Conservation (phyloP, 2,113 vertebrate genomes). For the Zosterops lateralis region DNA sequence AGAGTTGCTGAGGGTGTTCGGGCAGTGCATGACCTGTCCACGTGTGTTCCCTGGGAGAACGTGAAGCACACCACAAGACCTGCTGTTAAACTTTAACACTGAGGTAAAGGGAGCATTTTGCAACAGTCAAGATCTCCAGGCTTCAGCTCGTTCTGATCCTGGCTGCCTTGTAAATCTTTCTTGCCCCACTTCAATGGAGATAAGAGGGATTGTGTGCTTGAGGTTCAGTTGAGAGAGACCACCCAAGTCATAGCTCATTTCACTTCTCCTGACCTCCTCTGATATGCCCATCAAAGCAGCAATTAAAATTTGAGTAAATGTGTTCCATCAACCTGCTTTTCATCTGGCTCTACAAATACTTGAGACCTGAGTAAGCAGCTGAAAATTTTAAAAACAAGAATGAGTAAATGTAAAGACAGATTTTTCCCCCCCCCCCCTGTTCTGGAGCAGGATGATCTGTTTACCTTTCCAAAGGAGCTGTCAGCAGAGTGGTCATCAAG, state of each 20-base stretch:
- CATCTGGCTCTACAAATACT: slow-evolving; percentile 57
- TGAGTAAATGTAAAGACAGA: slow-evolving; percentile 41
- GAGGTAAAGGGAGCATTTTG: slow-evolving; percentile 16
- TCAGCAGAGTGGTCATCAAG: slow-evolving; percentile 54
- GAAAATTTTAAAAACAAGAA: slow-evolving; percentile 70
- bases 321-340: slow-evolving; percentile 61
- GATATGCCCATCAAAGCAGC: slow-evolving; percentile 23
- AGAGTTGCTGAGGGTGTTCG: not conserved
- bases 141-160: not conserved
- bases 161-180: slow-evolving; percentile 43
- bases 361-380: slow-evolving; percentile 42
- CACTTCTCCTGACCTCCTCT: slow-evolving; percentile 53
- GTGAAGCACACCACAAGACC: not conserved
- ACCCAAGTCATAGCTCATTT: slow-evolving; percentile 61
- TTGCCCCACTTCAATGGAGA: slow-evolving; percentile 47
- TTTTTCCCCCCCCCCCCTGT: not conserved
- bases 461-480: slow-evolving; percentile 66
- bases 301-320: slow-evolving; percentile 39
- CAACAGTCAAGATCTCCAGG: slow-evolving; percentile 2
- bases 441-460: slow-evolving; percentile 54
- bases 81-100: not conserved
- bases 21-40: not conserved
- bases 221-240: slow-evolving; percentile 49
- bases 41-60: fast-evolving
- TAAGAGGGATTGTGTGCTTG: slow-evolving; percentile 24